Evolutionary conservation across 2,888 invertebrate genomes (phyloP).

Genomic region (Dynastes hyllus): DNA sequence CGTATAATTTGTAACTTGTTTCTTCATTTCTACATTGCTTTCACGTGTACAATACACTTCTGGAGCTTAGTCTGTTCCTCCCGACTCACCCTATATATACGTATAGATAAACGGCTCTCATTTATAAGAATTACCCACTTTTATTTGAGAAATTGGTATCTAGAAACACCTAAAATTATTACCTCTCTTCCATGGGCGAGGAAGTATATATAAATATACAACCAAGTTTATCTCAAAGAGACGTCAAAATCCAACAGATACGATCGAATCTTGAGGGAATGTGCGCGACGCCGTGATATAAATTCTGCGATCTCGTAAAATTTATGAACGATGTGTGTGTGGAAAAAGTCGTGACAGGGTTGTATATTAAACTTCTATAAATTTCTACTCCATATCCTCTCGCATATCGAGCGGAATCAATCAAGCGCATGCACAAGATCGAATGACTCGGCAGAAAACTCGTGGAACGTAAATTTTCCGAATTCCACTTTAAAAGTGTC

Average conservation of each 20-base stretch:
- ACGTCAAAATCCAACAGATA: no score
- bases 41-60: no score
- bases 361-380: slow-evolving; percentile 38
- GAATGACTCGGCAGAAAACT: slow-evolving; percentile 26
- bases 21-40: no score
- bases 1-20: no score
- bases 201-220: not conserved
- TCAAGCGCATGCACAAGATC: slow-evolving; percentile 1
- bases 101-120: no score
- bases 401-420: slow-evolving; percentile 6
- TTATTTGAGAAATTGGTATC: no score
- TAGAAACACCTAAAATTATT: no score
- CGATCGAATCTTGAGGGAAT: no score
- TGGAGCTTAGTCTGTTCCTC: no score
- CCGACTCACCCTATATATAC: no score
- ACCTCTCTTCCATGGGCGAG: not conserved
- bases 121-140: no score
- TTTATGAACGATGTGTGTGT: slow-evolving; percentile 15
- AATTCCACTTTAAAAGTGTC: slow-evolving; percentile 17
- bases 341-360: slow-evolving; percentile 5
- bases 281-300: no score
- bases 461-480: not conserved
- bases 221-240: not conserved
- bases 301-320: not conserved
- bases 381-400: slow-evolving; percentile 37